phyloP scores from a whole-genome alignment of 2,797 vertebrate species.

The Tadarida brasiliensis region DNA sequence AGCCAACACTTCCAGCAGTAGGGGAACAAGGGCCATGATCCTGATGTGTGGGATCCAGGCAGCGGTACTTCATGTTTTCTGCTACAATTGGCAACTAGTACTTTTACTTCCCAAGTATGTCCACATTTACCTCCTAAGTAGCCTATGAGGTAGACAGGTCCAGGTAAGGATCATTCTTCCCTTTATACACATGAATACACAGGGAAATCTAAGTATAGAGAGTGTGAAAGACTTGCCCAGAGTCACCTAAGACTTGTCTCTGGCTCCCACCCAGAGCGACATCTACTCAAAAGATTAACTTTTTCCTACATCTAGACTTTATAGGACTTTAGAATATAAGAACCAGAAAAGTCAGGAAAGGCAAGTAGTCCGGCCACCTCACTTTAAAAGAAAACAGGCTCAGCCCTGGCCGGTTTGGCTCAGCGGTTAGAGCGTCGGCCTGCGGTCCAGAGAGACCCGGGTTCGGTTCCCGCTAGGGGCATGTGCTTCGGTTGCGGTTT shows the following conservation, averaged over 20 bases:
- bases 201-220: background rate
- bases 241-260: background rate
- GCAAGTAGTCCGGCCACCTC: background rate
- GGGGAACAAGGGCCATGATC: background rate
- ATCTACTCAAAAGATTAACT: slow-evolving; percentile 16
- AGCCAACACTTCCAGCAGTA: background rate
- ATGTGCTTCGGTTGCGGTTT: too few species aligned
- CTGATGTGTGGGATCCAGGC: background rate
- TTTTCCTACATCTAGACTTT: background rate
- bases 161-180: background rate
- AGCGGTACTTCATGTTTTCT: background rate
- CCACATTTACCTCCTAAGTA: background rate
- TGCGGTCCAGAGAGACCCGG: too few species aligned
- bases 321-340: background rate
- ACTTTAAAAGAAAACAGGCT: slow-evolving; percentile 20
- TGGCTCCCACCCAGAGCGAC: background rate
- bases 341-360: slow-evolving; percentile 9
- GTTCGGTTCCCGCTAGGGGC: too few species aligned
- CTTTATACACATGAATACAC: background rate
- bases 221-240: background rate
- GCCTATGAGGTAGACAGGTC: background rate
- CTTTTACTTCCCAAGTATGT: slow-evolving; percentile 1
- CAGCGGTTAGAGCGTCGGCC: too few species aligned
- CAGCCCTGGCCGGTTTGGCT: background rate
- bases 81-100: background rate